Evolutionary conservation across 2,113 vertebrate species (phyloP).

Genomic region (Cinclus cinclus): DNA sequence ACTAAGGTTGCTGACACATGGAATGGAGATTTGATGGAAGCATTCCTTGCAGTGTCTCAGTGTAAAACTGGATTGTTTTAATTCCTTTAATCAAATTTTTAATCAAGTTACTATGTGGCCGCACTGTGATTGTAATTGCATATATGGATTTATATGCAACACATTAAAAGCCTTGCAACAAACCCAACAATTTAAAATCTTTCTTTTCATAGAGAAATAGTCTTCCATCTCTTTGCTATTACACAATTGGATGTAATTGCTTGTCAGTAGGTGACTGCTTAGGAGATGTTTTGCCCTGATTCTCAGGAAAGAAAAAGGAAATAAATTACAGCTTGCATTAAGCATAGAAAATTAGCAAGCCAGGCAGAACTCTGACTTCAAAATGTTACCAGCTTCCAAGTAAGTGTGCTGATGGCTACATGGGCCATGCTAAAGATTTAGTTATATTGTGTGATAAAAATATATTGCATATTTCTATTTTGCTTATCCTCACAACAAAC

Average conservation of each 20-base stretch:
- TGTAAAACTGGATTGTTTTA: not conserved
- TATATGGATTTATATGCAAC: not conserved
- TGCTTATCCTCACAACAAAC: not conserved
- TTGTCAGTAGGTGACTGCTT: conserved; percentile 3
- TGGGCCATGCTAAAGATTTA: not conserved
- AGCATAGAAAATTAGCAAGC: not conserved
- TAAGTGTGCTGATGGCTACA: not conserved
- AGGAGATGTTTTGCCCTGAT: not conserved
- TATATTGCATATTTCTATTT: not conserved
- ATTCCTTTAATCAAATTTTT: not conserved
- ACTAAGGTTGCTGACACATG: not conserved
- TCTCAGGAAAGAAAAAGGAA: not conserved
- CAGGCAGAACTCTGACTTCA: not conserved
- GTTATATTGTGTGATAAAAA: not conserved
- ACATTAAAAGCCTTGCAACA: not conserved
- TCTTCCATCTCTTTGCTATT: not conserved
- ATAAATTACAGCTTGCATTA: not conserved
- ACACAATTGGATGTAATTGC: not conserved
- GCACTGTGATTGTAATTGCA: not conserved
- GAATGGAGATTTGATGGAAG: not conserved
- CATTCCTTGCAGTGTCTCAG: not conserved
- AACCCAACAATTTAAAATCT: not conserved
- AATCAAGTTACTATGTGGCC: not conserved
- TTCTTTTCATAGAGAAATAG: not conserved
- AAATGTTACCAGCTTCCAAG: not conserved